A percentile compares a stretch with the other conserved stretches of the same genome.
Conservation (phyloP, 1,140 invertebrate species). For the Cecropterus lyciades region DNA sequence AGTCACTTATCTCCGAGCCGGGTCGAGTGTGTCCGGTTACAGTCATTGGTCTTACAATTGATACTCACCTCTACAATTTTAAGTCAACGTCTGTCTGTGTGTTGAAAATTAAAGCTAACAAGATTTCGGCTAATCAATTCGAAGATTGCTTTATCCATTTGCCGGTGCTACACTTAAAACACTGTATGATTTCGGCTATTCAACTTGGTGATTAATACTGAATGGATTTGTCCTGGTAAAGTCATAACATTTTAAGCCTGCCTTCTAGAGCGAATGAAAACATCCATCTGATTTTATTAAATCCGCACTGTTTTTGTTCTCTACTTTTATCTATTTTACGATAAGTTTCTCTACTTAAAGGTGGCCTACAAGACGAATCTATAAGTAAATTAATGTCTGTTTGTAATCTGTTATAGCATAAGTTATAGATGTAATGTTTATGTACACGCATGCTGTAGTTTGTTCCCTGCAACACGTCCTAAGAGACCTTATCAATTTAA, state of each 20-base stretch:
- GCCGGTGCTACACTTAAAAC: background rate
- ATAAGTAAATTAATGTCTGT: no score
- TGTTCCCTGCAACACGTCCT: no score
- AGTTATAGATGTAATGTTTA: no score
- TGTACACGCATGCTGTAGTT: no score
- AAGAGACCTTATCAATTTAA: no score
- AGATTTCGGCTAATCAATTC: constrained; percentile 9
- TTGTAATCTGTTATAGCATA: no score
- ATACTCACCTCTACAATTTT: constrained; percentile 11
- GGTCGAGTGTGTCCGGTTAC: constrained; percentile 46
- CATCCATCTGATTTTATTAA: no score
- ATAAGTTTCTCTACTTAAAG: no score
- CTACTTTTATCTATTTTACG: no score
- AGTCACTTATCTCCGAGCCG: constrained; percentile 38
- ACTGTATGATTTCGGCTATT: constrained; percentile 2
- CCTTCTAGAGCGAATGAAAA: background rate
- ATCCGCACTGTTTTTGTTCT: no score
- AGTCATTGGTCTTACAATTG: constrained; percentile 29
- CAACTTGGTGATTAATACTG: background rate
- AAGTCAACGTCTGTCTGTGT: constrained; percentile 12
- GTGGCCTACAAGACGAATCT: no score
- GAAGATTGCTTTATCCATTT: constrained; percentile 9
- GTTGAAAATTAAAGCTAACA: background rate
- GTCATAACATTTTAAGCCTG: background rate
- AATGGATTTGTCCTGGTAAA: constrained; percentile 7